Conservation (phyloP, 2,113 vertebrate species). For the Pycnonotus jocosus region DNA sequence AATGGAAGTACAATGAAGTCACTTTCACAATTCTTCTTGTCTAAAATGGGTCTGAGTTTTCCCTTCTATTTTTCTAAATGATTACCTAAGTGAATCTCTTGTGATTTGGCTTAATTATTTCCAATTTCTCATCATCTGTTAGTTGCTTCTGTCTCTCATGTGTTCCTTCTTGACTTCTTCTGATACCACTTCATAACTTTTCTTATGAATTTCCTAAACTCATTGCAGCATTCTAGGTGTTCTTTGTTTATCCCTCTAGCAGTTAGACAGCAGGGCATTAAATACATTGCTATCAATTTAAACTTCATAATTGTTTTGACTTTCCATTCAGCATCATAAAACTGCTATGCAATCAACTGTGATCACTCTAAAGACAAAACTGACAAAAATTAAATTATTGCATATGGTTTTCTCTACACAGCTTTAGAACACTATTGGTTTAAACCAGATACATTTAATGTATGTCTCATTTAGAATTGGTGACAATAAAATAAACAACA, state of each 20-base stretch:
- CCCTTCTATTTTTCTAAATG: neutral
- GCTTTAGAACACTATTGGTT: neutral
- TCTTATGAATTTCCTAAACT: neutral
- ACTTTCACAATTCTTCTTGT: neutral
- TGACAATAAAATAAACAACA: neutral
- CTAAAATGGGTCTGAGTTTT: neutral
- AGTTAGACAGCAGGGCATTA: slow-evolving; percentile 24
- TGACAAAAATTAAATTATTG: neutral
- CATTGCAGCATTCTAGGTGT: slow-evolving; percentile 7
- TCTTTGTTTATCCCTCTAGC: slow-evolving; percentile 52
- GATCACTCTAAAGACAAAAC: neutral
- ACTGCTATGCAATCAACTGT: neutral
- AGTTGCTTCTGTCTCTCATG: neutral
- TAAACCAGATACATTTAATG: neutral
- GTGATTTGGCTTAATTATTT: neutral
- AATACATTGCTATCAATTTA: neutral
- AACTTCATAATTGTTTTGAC: neutral
- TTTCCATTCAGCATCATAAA: neutral
- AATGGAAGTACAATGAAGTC: neutral
- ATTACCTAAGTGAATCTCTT: neutral
- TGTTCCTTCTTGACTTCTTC: neutral
- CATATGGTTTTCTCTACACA: neutral
- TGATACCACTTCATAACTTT: neutral
- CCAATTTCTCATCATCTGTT: neutral
- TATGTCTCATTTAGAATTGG: neutral